Base-by-base conservation (phyloP, 2,888 invertebrate genomes). In the Caenorhabditis virilis region DNA sequence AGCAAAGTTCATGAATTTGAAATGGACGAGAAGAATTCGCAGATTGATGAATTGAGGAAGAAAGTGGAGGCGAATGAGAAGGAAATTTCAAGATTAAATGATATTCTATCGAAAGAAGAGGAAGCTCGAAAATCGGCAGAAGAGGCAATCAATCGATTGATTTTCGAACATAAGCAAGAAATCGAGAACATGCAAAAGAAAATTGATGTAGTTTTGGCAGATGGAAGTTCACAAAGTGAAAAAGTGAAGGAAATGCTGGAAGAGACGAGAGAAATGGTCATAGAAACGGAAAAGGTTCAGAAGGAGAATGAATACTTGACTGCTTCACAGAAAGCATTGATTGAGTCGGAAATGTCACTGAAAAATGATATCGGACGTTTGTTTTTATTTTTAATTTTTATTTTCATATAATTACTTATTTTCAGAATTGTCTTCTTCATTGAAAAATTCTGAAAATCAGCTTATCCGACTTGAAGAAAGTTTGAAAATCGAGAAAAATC, bases 271-370 rank as follows among this genome's bases (percentile, higher is more conserved):
- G 42, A 35, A n/a, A 50, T 45, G 0, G 3, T 36, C 0, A 27
- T 56, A 36, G 20, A 56, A 20, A 20, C 39, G 13, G 22, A 45
- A 20, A 13, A 33, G 16, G 15, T 50, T 1, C 38, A 36, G 23
- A 26, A 16, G n/a, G 55, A 61, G 22, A 51, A 51, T 18, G 25
- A 51, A 45, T 63, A 63, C 30, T 46, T 63, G 25, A 26, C 33
- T 2, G 35, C 39, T 6, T 39, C 63, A 7, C 38, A 53, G 7
- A 42, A 53, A 22, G 39, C 25, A 7, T 36, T 63, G 7, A 39
- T 63, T 3, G 63, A 54, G 22, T 6, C 11, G 2, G 35, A 47
- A 35, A 47, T 47, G 30, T 1, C 5, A 11, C 18, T 47, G 13
- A 30, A 35, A 45, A n/a, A n/a, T n/a, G n/a, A n/a, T n/a, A n/a